Base-by-base conservation (phyloP, 1,140 invertebrate species). In the Ostrea edulis region DNA sequence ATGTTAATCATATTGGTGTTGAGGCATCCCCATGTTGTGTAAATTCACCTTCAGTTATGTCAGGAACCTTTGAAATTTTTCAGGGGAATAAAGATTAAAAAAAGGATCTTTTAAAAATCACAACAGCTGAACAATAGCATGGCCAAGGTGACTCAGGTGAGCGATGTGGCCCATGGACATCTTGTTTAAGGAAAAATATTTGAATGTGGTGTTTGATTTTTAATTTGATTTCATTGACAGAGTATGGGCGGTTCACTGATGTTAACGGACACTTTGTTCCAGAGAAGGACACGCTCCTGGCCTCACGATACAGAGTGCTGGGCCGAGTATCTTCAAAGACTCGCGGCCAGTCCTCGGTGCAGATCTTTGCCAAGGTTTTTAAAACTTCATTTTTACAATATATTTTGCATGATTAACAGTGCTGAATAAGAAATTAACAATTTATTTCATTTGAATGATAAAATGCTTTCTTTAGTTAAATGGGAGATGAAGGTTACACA, bases 201-300 rank as follows among this genome's bases (percentile, higher is more conserved):
- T n/a, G n/a, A 44, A 44, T 58, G 0, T 17, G 29, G 14, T 14
- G 29, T n/a, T n/a, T n/a, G n/a, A n/a, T 44, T 44, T 44, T n/a
- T 51, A 12, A 82, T 20, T n/a, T 82, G 20, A 51, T 11, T 68
- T 51, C 55, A 22, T 8, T 83, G 52, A 62, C 25, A 87, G 86
- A 77, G 9, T 53, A 29, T 52, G 86, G 86, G 17, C 82, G 71
- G 17, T 87, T 87, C 54, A 87, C 86, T 2, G 51, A 87, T 71
- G 35, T 71, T 22, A 29, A 84, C 35, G 86, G 86, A 4, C 86
- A 87, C 54, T 87, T 87, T 35, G 25, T 22, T 2, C 58, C 84
- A n/a, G 68, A 29, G 65, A 44, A 83, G 11, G 35, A 82, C 2
- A 84, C 77, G 44, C 17, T 87, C 22, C 55, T 87, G 82, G 86